Evolutionary conservation across 1,140 invertebrate species (phyloP).

Genomic region (Diabrotica undecimpunctata): DNA sequence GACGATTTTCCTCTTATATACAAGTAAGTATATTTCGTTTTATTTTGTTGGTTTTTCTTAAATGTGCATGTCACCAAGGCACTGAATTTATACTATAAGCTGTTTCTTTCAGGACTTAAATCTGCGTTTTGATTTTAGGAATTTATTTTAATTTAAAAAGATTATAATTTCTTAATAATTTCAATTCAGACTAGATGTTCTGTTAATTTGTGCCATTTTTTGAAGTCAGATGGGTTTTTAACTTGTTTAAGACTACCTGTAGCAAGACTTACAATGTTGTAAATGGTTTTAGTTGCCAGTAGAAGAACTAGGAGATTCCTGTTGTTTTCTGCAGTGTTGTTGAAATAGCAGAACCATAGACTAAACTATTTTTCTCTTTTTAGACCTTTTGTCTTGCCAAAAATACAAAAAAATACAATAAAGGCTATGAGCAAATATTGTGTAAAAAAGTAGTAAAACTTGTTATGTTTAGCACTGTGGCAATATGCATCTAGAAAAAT

Average conservation of each 20-base stretch:
- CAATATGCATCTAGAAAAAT: constrained; percentile 17
- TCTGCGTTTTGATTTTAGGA: background rate
- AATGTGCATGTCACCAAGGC: background rate
- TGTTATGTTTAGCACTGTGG: constrained; percentile 20
- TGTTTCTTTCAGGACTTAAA: constrained; percentile 6
- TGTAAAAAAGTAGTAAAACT: constrained; percentile 18
- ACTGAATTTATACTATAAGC: constrained; percentile 7
- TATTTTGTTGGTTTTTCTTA: background rate
- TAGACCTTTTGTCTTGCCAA: constrained; percentile 27
- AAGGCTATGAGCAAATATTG: background rate
- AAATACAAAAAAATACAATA: constrained; percentile 6
- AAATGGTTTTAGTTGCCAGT: no score
- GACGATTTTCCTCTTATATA: constrained; percentile 82
- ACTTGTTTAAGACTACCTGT: no score
- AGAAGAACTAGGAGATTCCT: no score
- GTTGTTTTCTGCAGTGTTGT: constrained; percentile 3
- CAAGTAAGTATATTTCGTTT: constrained; percentile 62
- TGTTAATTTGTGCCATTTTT: no score
- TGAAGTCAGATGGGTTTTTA: no score
- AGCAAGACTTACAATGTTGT: no score
- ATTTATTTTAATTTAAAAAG: no score
- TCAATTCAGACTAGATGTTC: no score
- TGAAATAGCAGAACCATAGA: constrained; percentile 1
- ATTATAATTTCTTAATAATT: no score
- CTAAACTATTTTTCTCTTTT: constrained; percentile 36